Evolutionary conservation across 2,888 invertebrate genomes (phyloP), one percentile per base, ranked within the genome.

Genomic region (Tridacna gigas): DNA sequence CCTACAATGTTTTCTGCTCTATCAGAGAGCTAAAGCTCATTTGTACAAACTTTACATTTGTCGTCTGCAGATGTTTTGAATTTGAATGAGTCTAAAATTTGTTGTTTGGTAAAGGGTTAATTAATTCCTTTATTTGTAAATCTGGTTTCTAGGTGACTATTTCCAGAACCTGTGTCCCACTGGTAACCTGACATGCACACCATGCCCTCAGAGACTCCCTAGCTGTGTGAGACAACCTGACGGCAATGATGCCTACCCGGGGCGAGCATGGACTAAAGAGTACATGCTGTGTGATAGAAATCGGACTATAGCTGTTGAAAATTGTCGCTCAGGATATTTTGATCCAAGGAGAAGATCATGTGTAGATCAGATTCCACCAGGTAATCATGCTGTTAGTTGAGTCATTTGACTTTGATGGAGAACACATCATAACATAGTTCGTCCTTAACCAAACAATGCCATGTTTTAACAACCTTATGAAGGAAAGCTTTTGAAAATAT

Each of bases 161-260:
- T 77, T 84, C 45, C 83, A 88, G 74, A 89, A 90, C 56, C 20
- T 86, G 15, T 89, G 89, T 69, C 74, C 74, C 0, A 56, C 71
- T 2, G 82, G 76, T 20, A 86, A 88, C 66, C n/a, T 60, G 15
- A 79, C 83, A 28, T 90, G 90, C 74, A 48, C 48, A 18, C 83
- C 91, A 22, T 91, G 91, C 66, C 25, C 78, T 0, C 78, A 82
- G 20, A 79, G 89, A 26, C 80, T 83, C 5, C 88, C 89, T 0
- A 88, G 88, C 78, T 90, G 90, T 84, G 79, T 88, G 18, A 86
- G 84, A 7, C 79, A 81, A 7, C 78, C 79, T 0, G 87, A 90
- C 61, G 89, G 89, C 20, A 69, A 66, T 18, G 78, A 88, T 48
- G 51, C 82, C 0, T 76, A 89, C 63, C 80, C 84, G 20, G 84